Conservation (phyloP, 2,797 vertebrate genomes). For the Macropodus opercularis region DNA sequence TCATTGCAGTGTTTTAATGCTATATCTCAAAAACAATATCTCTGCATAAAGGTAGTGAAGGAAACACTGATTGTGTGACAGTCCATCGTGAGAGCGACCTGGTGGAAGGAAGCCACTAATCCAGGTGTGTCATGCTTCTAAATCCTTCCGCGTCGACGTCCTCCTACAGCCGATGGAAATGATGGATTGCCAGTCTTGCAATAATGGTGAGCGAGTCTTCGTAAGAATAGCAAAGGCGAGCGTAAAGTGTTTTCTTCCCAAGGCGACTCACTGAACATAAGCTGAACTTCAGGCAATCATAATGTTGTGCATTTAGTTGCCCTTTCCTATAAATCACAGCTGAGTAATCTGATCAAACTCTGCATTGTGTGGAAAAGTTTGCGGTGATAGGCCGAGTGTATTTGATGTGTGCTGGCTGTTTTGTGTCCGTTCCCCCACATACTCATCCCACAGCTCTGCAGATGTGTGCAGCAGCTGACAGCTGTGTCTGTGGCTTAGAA, state of each 20-base stretch:
- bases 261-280: slow-evolving; percentile 20
- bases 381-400: background rate
- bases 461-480: slow-evolving; percentile 82
- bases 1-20: no score
- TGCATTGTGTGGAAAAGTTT: slow-evolving; percentile 36
- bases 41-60: background rate
- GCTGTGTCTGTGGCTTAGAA: slow-evolving; percentile 68
- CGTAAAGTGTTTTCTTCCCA: slow-evolving; percentile 17
- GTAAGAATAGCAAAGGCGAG: slow-evolving; percentile 7
- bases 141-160: slow-evolving; percentile 12
- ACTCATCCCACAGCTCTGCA: slow-evolving; percentile 56
- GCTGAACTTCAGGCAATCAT: slow-evolving; percentile 39
- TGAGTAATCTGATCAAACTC: slow-evolving; percentile 38
- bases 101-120: slow-evolving; percentile 19
- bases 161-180: slow-evolving; percentile 17
- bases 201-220: slow-evolving; percentile 23
- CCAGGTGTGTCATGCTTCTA: slow-evolving; percentile 23
- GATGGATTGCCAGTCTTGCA: slow-evolving; percentile 12
- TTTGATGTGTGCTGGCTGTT: slow-evolving; percentile 10
- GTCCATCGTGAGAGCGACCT: slow-evolving; percentile 8
- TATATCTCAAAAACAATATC: background rate
- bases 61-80: slow-evolving; percentile 9
- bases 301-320: slow-evolving; percentile 32
- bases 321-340: slow-evolving; percentile 42
- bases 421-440: slow-evolving; percentile 16